These are phyloP conservation scores for Alligator sinensis DNA, from an alignment of 2,113 vertebrate genomes.

Conservation along the genomic window DNA sequence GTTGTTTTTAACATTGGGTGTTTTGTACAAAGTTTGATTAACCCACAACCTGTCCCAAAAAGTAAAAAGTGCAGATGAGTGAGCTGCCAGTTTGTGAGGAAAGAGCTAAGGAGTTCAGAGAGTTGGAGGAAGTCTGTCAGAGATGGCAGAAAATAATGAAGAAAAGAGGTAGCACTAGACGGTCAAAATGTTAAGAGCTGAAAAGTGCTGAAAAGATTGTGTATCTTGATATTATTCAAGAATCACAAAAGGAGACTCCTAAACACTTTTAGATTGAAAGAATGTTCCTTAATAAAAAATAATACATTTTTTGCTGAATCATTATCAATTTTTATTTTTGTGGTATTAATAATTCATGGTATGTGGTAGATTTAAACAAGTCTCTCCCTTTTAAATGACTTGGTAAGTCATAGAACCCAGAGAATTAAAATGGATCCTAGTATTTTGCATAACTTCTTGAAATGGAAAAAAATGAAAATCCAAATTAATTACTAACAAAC, in stretches of 20 bases:
- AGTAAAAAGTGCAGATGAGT: not conserved
- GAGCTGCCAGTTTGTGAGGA: constrained; percentile 12
- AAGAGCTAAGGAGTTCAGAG: not conserved
- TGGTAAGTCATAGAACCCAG: constrained; percentile 33
- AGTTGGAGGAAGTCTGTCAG: not conserved
- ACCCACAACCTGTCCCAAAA: not conserved
- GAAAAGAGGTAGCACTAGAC: not conserved
- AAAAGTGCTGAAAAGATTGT: not conserved
- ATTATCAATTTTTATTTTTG: not conserved
- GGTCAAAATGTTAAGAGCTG: not conserved
- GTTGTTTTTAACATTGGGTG: not conserved
- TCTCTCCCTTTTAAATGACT: not conserved
- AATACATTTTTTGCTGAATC: not conserved
- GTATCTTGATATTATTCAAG: not conserved
- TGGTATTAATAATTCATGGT: not conserved
- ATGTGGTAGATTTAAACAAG: constrained; percentile 19
- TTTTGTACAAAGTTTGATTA: not conserved
- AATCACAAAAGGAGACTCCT: not conserved
- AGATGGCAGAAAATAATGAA: not conserved
- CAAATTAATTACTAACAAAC: constrained; percentile 64
- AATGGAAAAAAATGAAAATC: constrained; percentile 51
- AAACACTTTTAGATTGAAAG: not conserved
- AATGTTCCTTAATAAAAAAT: not conserved
- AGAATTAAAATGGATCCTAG: constrained; percentile 4
- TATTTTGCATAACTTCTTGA: not conserved